Conservation (phyloP, 1,140 invertebrate species). For the Propsilocerus akamusi region DNA sequence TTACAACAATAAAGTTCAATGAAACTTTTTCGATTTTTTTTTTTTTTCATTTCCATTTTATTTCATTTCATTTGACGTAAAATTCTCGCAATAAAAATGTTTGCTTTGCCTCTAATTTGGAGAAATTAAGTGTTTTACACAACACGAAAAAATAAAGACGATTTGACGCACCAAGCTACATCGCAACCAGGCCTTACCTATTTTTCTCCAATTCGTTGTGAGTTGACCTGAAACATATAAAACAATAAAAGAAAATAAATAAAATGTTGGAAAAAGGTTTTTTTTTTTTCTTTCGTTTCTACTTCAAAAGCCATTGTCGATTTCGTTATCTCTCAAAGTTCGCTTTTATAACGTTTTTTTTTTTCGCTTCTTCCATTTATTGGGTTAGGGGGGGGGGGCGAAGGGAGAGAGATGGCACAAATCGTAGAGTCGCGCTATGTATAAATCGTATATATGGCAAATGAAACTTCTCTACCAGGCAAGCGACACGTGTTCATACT, state of each 20-base stretch:
- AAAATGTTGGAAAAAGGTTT: too few relatives aligned
- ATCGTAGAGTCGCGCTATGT: neutral
- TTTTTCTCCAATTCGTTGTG: conserved; percentile 25
- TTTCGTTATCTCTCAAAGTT: neutral
- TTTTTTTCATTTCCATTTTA: too few relatives aligned
- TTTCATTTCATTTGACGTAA: too few relatives aligned
- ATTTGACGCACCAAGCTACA: neutral
- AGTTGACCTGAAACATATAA: conserved; percentile 20
- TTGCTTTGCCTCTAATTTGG: neutral
- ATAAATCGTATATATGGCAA: neutral
- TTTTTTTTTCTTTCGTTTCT: neutral
- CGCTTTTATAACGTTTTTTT: neutral
- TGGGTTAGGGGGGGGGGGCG: neutral
- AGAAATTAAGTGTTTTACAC: neutral
- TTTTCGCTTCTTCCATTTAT: neutral
- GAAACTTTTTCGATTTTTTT: too few relatives aligned
- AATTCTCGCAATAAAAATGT: neutral
- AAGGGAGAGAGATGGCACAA: neutral
- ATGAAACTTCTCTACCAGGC: too few relatives aligned
- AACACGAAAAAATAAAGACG: neutral
- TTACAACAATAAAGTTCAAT: too few relatives aligned
- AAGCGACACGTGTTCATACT: neutral
- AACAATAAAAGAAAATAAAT: conserved; percentile 7
- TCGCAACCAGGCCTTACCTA: conserved; percentile 15
- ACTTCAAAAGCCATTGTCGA: neutral